Conservation (phyloP, 2,888 invertebrate genomes). For the Odontomyia ornata region DNA sequence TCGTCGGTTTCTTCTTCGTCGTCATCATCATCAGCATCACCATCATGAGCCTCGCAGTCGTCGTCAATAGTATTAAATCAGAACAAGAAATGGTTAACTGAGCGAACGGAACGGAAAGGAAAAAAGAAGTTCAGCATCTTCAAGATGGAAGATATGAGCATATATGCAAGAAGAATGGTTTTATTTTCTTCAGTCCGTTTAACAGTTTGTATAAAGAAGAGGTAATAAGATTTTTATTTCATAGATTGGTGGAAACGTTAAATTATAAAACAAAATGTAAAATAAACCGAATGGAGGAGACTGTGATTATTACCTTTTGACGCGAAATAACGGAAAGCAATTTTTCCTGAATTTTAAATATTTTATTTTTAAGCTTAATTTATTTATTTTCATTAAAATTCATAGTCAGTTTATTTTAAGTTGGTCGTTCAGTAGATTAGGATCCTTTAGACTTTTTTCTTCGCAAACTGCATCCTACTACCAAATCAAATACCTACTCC, state of each 20-base stretch:
- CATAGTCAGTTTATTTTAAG: neutral
- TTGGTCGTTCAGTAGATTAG: neutral
- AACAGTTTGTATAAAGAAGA: neutral
- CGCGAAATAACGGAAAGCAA: no score
- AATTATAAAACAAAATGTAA: no score
- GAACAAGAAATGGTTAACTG: constrained; percentile 35
- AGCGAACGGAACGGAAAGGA: neutral
- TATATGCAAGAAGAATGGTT: neutral
- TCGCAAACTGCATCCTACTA: neutral
- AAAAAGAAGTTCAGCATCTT: constrained; percentile 11
- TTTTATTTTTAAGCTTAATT: no score
- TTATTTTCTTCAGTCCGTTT: neutral
- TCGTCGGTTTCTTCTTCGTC: neutral
- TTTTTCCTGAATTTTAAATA: no score
- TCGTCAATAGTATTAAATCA: constrained; percentile 32
- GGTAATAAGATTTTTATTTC: neutral
- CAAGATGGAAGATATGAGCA: neutral
- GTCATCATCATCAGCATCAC: neutral
- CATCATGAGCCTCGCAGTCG: neutral
- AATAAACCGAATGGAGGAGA: no score
- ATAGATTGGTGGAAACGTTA: no score
- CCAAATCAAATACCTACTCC: neutral
- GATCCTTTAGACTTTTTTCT: neutral
- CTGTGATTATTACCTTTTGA: no score
- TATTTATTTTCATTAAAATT: neutral